Evolutionary conservation across 2,113 vertebrate genomes (phyloP).

Genomic region (Guaruba guarouba): DNA sequence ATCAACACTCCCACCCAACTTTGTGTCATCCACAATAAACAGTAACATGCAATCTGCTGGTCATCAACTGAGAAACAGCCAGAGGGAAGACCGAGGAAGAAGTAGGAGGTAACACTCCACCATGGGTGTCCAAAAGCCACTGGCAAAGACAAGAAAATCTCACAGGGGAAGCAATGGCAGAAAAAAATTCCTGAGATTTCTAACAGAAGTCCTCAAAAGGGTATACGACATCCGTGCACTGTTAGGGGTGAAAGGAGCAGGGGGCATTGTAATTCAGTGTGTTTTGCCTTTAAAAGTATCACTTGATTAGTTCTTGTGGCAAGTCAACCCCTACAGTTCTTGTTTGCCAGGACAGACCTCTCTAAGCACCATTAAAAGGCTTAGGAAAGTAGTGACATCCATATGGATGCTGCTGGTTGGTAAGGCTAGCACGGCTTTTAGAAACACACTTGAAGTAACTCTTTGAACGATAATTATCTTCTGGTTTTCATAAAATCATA

Average conservation of each 20-base stretch:
- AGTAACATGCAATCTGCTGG: not conserved
- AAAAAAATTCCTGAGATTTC: not conserved
- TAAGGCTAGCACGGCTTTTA: not conserved
- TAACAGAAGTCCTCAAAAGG: not conserved
- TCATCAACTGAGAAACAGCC: not conserved
- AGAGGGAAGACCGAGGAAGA: not conserved
- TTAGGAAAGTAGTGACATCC: not conserved
- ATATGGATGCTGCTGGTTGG: not conserved
- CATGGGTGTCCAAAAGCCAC: not conserved
- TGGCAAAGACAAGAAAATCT: not conserved
- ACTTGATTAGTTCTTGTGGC: not conserved
- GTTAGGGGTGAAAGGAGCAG: not conserved
- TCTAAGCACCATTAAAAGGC: not conserved
- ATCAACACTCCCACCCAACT: not conserved
- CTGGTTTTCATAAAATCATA: not conserved
- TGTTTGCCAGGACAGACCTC: not conserved
- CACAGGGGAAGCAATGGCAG: not conserved
- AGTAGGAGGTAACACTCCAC: fast-evolving
- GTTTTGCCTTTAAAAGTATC: not conserved
- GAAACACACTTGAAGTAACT: not conserved
- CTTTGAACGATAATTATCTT: not conserved
- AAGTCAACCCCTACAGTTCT: not conserved
- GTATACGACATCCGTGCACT: not conserved
- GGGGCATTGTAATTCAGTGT: not conserved
- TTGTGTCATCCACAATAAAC: not conserved